Conservation (phyloP, 2,797 vertebrate species). For the Crocidura indochinensis region DNA sequence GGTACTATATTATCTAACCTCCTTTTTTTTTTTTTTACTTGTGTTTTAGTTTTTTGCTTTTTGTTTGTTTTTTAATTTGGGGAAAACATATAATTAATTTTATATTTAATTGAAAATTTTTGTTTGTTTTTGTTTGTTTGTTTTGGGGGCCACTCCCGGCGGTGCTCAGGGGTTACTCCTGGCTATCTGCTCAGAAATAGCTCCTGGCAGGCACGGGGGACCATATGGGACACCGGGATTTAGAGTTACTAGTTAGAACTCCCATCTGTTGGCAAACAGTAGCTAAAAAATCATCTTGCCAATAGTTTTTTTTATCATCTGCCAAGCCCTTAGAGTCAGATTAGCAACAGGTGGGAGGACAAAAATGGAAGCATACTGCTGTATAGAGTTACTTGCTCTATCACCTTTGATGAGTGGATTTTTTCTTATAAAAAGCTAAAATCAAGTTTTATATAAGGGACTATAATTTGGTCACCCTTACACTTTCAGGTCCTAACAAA, state of each 20-base stretch:
- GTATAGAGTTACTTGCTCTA: conserved; percentile 2
- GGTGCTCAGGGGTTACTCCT: no score
- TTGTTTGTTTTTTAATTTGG: conserved; percentile 17
- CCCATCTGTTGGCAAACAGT: neutral
- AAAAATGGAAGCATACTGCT: conserved; percentile 8
- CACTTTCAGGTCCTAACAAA: conserved; percentile 14
- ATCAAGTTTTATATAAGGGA: neutral
- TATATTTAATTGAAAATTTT: conserved; percentile 59
- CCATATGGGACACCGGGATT: no score
- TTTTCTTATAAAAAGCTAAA: conserved; percentile 20
- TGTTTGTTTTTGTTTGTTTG: no score
- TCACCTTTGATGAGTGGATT: neutral
- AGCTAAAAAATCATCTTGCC: conserved; percentile 22
- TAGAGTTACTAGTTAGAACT: conserved; percentile 33
- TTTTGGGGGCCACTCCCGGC: no score
- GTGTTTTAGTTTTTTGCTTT: neutral
- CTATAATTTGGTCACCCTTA: conserved; percentile 4
- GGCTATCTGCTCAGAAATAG: no score
- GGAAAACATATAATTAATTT: conserved; percentile 60
- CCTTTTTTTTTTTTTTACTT: neutral
- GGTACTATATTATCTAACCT: neutral
- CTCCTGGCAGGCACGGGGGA: no score
- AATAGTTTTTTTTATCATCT: conserved; percentile 9
- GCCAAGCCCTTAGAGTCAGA: neutral
- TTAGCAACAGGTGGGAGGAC: neutral